A percentile compares a stretch with the other conserved stretches of the same genome.
Evolutionary conservation across 1,140 invertebrate species (phyloP).

Genomic region (Apis mellifera): DNA sequence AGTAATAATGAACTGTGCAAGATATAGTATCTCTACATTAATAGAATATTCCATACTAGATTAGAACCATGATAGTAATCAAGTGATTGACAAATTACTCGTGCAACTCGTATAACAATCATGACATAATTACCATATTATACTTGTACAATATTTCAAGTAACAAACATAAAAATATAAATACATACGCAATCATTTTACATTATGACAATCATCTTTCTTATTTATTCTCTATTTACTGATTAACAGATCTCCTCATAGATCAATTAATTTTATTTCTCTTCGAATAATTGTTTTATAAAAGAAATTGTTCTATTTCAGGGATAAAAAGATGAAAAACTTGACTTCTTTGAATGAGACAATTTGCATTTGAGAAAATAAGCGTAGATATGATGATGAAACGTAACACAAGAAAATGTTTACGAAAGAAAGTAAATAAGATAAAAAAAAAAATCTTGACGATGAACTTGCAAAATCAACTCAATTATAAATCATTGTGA

Average conservation of each 20-base stretch:
- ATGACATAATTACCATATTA: background rate
- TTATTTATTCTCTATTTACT: background rate
- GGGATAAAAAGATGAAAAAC: background rate
- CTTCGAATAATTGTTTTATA: background rate
- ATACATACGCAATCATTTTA: background rate
- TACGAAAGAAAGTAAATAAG: background rate
- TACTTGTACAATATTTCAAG: background rate
- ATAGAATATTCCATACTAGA: too few relatives aligned
- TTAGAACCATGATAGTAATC: background rate
- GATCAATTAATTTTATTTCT: constrained; percentile 13
- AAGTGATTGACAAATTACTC: background rate
- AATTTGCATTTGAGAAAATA: background rate
- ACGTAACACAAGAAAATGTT: background rate
- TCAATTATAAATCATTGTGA: too few relatives aligned
- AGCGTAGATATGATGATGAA: fast-evolving
- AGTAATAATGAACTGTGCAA: too few relatives aligned
- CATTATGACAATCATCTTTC: background rate
- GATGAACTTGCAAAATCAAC: too few relatives aligned
- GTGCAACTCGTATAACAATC: background rate
- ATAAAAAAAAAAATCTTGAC: background rate
- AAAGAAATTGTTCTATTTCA: too few relatives aligned
- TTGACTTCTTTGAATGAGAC: background rate
- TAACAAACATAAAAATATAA: constrained; percentile 1
- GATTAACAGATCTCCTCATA: background rate
- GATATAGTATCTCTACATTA: too few relatives aligned